Evolutionary conservation across 2,113 vertebrate genomes (phyloP).

Genomic region (Lophura nycthemera): DNA sequence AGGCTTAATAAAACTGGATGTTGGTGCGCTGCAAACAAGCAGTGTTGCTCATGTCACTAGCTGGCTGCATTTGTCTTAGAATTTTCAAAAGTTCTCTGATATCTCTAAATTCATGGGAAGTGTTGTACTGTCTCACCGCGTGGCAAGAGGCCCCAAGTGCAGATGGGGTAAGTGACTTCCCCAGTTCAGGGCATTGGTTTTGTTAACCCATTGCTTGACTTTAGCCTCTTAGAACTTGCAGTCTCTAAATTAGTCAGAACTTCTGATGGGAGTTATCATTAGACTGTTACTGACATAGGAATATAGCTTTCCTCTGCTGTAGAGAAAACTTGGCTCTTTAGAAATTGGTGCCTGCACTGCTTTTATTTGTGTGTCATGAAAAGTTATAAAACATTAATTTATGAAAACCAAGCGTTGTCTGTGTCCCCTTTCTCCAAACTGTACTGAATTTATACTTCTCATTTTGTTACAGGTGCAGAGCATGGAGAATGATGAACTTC

Average conservation of each 20-base stretch:
- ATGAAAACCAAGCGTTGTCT: fast-evolving
- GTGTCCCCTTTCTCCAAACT: not conserved
- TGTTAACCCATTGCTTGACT: not conserved
- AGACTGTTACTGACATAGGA: not conserved
- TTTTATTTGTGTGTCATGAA: not conserved
- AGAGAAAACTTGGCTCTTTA: not conserved
- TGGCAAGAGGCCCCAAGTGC: not conserved
- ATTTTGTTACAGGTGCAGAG: constrained; percentile 80
- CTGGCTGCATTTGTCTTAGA: not conserved
- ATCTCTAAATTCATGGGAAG: not conserved
- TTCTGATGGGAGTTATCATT: fast-evolving
- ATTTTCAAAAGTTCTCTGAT: too few species aligned
- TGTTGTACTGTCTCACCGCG: not conserved
- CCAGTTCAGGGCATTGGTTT: not conserved
- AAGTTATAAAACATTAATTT: not conserved
- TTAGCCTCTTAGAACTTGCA: not conserved
- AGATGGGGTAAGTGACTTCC: not conserved
- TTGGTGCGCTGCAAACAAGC: not conserved
- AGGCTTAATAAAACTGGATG: not conserved
- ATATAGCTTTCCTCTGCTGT: not conserved
- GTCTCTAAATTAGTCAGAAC: not conserved
- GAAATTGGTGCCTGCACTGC: not conserved
- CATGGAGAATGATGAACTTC: constrained; percentile 99
- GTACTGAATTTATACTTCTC: not conserved
- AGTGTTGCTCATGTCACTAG: not conserved